Base-by-base conservation (phyloP, 2,888 invertebrate species). In the Stegana nigrithorax region DNA sequence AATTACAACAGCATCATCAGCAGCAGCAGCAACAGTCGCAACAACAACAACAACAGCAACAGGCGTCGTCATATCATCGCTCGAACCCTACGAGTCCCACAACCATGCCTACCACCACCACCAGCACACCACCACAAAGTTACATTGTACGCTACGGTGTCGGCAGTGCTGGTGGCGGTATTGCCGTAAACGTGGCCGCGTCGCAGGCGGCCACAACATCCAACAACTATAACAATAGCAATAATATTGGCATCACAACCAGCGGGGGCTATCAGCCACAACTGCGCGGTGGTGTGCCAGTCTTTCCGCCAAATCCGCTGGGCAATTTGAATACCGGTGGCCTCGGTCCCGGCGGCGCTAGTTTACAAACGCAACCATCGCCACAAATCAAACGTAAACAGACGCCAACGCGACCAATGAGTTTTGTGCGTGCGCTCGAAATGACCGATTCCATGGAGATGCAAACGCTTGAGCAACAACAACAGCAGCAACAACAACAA, bases 381-480 rank as follows among this genome's bases (percentile, higher is more conserved):
- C 88, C 89, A 6, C 89, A 89, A 76, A 88, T 89, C 61, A 89
- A 89, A 76, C 86, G 89, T 67, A 89, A 89, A 65, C 87, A 87
- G 66, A 85, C 87, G 47, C 85, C 86, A 39, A 85, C 85, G 55
- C 88, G 95, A 64, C 95, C 95, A 50, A 93, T 95, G 88, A 94
- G 94, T 67, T 95, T 95, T 87, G 94, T 95, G 64, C 89, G 95
- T 73, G 95, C 95, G 50, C 88, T 95, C 27, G 95, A 95, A 86
- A 94, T 95, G 90, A 92, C 94, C 72, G 94, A 95, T 86, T 91
- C 92, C 62, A 91, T 95, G 83, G 96, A 96, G 83, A 91, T 95
- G 88, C 89, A 91, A 82, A 86, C 84, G 39, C 71, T 84, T 47
- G 84, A 84, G 65, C 84, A 84, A 64, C 84, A 84, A 58, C 84